These are phyloP conservation scores for Meandrusa payeni DNA, from an alignment of 2,888 invertebrate genomes.

Conservation along the genomic window DNA sequence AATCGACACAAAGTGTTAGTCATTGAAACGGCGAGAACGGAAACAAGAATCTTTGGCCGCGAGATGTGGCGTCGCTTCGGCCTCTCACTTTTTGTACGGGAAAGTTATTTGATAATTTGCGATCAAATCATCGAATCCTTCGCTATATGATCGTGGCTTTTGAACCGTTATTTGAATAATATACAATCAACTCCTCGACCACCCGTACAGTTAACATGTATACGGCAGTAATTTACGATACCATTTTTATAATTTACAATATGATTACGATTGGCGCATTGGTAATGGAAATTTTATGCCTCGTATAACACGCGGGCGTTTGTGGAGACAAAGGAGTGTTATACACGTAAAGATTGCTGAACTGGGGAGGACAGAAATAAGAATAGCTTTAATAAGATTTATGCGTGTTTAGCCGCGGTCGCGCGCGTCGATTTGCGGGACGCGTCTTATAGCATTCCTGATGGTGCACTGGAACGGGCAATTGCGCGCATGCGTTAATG, in stretches of 20 bases:
- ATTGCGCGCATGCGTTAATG: conserved; percentile 77
- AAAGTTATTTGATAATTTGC: conserved; percentile 59
- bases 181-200: conserved; percentile 55
- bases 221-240: conserved; percentile 21
- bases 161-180: conserved; percentile 60
- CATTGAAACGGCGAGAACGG: conserved; percentile 76
- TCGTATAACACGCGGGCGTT: conserved; percentile 46
- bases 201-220: conserved; percentile 51
- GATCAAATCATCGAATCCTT: conserved; percentile 42
- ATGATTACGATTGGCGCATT: conserved; percentile 60
- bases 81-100: conserved; percentile 65
- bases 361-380: conserved; percentile 68
- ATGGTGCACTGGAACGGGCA: conserved; percentile 54
- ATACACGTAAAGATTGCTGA: conserved; percentile 60
- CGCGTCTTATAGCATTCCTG: conserved; percentile 61
- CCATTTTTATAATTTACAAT: conserved; percentile 53
- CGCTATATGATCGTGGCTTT: conserved; percentile 52
- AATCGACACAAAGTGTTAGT: conserved; percentile 79
- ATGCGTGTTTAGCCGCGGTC: conserved; percentile 67
- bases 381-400: conserved; percentile 76
- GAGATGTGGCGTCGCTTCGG: conserved; percentile 55
- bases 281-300: conserved; percentile 48
- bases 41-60: conserved; percentile 72
- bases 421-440: conserved; percentile 73
- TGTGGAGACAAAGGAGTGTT: conserved; percentile 15